These are phyloP conservation scores for Acanthochromis polyacanthus DNA, from an alignment of 2,113 vertebrate genomes.

Conservation along the genomic window DNA sequence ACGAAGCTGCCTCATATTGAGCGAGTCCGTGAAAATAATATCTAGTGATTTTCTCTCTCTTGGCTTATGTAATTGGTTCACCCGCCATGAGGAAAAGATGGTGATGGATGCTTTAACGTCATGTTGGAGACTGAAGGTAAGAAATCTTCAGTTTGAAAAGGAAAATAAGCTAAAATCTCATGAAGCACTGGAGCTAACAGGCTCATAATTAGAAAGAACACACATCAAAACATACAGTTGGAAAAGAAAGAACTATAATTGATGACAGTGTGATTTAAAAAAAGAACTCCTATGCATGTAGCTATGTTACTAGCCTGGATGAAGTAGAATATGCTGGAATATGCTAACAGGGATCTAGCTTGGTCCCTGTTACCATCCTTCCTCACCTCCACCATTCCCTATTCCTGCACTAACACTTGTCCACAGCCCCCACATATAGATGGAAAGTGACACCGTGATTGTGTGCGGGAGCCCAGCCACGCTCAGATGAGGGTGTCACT, in stretches of 20 bases:
- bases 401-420: constrained; percentile 47
- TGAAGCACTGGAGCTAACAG: constrained; percentile 23
- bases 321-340: constrained; percentile 1
- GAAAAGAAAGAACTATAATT: neutral
- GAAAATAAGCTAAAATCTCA: constrained; percentile 26
- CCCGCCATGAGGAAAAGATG: constrained; percentile 47
- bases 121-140: constrained; percentile 27
- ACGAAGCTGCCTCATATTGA: constrained; percentile 76
- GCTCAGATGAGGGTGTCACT: constrained; percentile 88
- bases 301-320: constrained; percentile 7
- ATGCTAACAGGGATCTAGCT: constrained; percentile 58
- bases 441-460: constrained; percentile 84
- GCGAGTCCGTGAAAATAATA: constrained; percentile 62
- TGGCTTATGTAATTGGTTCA: constrained; percentile 61
- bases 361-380: constrained; percentile 18
- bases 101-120: constrained; percentile 60
- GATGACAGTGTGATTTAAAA: neutral
- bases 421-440: constrained; percentile 64
- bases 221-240: neutral
- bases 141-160: constrained; percentile 19
- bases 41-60: constrained; percentile 40
- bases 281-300: neutral
- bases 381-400: constrained; percentile 19
- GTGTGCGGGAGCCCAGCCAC: constrained; percentile 68
- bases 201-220: neutral